A percentile compares a stretch with the other conserved stretches of the same genome.
Evolutionary conservation across 1,140 invertebrate species (phyloP).

Genomic region (Colletes gigas): DNA sequence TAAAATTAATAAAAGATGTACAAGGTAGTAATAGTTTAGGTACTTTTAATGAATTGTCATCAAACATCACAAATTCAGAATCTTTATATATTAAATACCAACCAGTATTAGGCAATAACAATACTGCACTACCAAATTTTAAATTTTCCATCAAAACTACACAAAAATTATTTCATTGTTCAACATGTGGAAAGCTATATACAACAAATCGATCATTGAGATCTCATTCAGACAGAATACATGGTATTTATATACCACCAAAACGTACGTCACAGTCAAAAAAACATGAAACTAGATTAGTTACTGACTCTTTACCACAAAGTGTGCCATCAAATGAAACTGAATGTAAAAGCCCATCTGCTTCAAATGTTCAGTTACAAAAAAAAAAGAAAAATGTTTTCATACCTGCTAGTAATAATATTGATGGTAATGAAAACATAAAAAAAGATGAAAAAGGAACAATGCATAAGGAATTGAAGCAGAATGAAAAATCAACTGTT

Average conservation of each 20-base stretch:
- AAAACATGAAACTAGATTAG: no score
- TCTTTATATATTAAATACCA: constrained; percentile 55
- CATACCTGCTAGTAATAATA: not conserved
- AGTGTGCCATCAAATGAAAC: no score
- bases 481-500: not conserved
- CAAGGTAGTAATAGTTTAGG: constrained; percentile 42
- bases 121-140: constrained; percentile 66
- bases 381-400: no score
- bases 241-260: constrained; percentile 65
- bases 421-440: not conserved
- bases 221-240: constrained; percentile 67
- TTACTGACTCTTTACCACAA: no score
- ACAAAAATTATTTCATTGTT: constrained; percentile 69
- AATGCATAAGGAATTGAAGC: constrained; percentile 1
- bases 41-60: not conserved
- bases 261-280: not conserved
- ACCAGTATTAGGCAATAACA: constrained; percentile 59
- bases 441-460: not conserved
- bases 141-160: constrained; percentile 68
- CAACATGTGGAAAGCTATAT: constrained; percentile 71
- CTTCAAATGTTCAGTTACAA: not conserved
- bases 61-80: not conserved
- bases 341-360: no score
- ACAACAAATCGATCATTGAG: constrained; percentile 59
- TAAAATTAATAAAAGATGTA: constrained; percentile 71